Evolutionary conservation across 2,888 invertebrate genomes (phyloP).

Genomic region (Liodrosophila aerea): DNA sequence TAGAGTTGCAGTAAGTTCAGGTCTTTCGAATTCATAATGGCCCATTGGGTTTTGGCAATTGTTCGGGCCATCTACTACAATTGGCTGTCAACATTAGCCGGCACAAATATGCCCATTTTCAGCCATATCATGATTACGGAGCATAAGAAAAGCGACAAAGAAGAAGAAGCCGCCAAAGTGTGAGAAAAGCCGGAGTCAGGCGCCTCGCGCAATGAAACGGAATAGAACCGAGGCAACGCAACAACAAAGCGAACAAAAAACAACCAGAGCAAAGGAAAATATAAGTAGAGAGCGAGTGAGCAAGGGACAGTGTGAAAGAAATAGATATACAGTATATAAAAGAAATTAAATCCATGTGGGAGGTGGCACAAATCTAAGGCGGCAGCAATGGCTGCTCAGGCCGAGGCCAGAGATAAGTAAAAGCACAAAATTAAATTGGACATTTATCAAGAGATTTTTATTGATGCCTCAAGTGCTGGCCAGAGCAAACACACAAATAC

Average conservation of each 20-base stretch:
- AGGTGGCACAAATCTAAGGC: constrained; percentile 22
- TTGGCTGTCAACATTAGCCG: constrained; percentile 49
- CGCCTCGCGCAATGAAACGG: constrained; percentile 49
- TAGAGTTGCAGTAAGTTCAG: background rate
- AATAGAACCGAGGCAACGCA: constrained; percentile 51
- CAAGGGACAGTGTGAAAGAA: constrained; percentile 1
- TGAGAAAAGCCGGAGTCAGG: constrained; percentile 49
- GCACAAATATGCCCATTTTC: constrained; percentile 65
- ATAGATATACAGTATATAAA: constrained; percentile 37
- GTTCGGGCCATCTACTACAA: constrained; percentile 22
- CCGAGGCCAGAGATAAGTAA: constrained; percentile 66
- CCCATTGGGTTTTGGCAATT: constrained; percentile 15
- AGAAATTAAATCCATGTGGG: constrained; percentile 54
- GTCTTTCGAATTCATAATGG: constrained; percentile 5
- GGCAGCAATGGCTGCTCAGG: constrained; percentile 24
- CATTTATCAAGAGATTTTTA: constrained; percentile 81
- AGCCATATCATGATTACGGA: constrained; percentile 60
- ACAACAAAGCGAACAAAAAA: background rate
- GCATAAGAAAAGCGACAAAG: constrained; percentile 34
- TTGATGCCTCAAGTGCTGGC: constrained; percentile 71
- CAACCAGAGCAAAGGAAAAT: background rate
- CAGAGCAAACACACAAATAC: constrained; percentile 43
- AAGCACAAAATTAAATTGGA: constrained; percentile 80
- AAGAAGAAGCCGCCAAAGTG: constrained; percentile 56
- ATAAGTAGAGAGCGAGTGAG: constrained; percentile 4